Percentiles rank a stretch among this genome's conserved stretches.
Evolutionary conservation across 2,888 invertebrate species (phyloP).

Genomic region (Lithodes maja): DNA sequence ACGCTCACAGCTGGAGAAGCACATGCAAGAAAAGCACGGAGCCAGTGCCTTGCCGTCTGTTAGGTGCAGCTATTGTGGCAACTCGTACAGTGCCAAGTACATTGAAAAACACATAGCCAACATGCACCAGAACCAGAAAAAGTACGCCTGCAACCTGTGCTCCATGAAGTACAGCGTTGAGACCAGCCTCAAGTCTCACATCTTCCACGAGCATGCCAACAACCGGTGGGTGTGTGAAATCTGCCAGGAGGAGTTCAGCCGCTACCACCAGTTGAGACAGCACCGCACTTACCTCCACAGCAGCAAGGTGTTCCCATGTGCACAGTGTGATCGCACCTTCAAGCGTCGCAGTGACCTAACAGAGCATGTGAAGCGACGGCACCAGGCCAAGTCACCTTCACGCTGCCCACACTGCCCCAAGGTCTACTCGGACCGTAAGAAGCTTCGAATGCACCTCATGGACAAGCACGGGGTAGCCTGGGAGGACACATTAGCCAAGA

Average conservation of each 20-base stretch:
- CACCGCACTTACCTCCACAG: conserved; percentile 52
- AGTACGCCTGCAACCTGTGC: conserved; percentile 44
- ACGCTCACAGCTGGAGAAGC: conserved; percentile 40
- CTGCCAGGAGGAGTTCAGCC: conserved; percentile 42
- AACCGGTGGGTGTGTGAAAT: conserved; percentile 48
- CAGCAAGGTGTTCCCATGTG: conserved; percentile 28
- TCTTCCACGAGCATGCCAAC: conserved; percentile 51
- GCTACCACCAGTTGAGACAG: conserved; percentile 53
- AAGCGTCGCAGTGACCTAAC: conserved; percentile 50
- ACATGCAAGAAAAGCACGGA: conserved; percentile 49
- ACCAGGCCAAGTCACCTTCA: conserved; percentile 12
- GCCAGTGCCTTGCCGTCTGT: conserved; percentile 33
- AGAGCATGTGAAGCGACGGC: conserved; percentile 44
- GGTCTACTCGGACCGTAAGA: conserved; percentile 32
- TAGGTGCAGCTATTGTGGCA: conserved; percentile 43
- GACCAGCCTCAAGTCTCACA: conserved; percentile 30
- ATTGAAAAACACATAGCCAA: conserved; percentile 50
- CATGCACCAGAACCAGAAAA: conserved; percentile 40
- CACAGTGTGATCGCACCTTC: conserved; percentile 37
- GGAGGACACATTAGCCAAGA: conserved; percentile 46
- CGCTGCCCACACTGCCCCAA: conserved; percentile 45
- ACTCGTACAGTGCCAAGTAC: conserved; percentile 45
- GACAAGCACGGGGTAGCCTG: conserved; percentile 53
- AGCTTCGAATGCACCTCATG: conserved; percentile 46
- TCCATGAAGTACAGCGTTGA: conserved; percentile 41